Conservation (phyloP, 1,140 invertebrate species). For the Lucilia sericata region DNA sequence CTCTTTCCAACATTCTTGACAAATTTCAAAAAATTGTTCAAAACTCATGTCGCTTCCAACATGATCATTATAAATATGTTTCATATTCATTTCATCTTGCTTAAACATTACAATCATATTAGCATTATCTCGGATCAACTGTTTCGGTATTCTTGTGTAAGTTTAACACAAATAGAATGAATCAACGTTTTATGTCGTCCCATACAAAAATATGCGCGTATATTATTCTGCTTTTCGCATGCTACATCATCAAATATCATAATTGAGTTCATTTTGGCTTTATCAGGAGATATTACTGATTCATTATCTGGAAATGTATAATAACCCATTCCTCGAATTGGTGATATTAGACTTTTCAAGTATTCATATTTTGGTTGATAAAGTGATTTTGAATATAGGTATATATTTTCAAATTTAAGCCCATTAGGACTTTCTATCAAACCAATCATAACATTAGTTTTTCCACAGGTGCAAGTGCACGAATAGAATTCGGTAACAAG, state of each 20-base stretch:
- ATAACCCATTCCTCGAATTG: slow-evolving; percentile 45
- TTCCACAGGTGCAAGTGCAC: slow-evolving; percentile 60
- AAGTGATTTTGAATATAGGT: slow-evolving; percentile 58
- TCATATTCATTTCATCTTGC: slow-evolving; percentile 66
- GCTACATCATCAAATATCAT: slow-evolving; percentile 67
- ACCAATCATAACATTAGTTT: slow-evolving; percentile 61
- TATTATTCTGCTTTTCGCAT: slow-evolving; percentile 57
- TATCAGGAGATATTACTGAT: slow-evolving; percentile 47
- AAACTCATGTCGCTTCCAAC: slow-evolving; percentile 58
- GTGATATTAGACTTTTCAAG: slow-evolving; percentile 50
- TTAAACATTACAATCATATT: slow-evolving; percentile 66
- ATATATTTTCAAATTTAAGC: slow-evolving; percentile 63
- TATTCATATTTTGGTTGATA: slow-evolving; percentile 59
- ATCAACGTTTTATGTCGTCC: slow-evolving; percentile 62
- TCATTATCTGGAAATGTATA: neutral
- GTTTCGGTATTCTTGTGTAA: slow-evolving; percentile 66
- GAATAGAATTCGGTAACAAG: slow-evolving; percentile 57
- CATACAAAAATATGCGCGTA: slow-evolving; percentile 63
- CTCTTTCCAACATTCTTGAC: slow-evolving; percentile 51
- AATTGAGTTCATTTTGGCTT: slow-evolving; percentile 55
- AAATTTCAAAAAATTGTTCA: slow-evolving; percentile 54
- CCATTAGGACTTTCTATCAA: slow-evolving; percentile 62
- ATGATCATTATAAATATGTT: slow-evolving; percentile 66
- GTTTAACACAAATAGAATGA: slow-evolving; percentile 65
- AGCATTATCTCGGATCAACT: slow-evolving; percentile 64